These are phyloP conservation scores for Piliocolobus tephrosceles DNA, from an alignment of 2,113 vertebrate genomes.

Conservation along the genomic window DNA sequence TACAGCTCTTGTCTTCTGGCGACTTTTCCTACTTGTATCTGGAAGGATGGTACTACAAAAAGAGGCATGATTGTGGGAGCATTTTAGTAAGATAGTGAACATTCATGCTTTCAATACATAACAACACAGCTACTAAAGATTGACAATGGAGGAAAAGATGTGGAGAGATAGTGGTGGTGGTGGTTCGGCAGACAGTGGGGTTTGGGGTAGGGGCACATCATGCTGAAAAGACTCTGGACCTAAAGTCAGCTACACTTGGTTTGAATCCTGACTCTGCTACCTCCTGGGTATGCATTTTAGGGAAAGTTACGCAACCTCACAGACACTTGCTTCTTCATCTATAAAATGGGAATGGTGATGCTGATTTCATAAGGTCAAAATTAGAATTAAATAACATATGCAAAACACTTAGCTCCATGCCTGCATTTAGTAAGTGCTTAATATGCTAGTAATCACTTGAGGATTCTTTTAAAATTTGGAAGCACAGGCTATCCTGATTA, in stretches of 20 bases:
- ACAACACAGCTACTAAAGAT: not conserved
- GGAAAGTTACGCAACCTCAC: not conserved
- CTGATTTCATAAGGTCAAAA: not conserved
- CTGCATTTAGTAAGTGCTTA: not conserved
- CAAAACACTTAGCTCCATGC: not conserved
- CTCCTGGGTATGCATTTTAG: not conserved
- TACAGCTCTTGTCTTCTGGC: constrained; percentile 93
- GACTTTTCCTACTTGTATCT: constrained; percentile 91
- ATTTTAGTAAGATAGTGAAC: not conserved
- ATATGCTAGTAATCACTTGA: not conserved
- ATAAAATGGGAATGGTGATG: not conserved
- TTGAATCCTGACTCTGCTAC: not conserved
- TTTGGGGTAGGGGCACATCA: not conserved
- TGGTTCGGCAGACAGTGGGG: not conserved
- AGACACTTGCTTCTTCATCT: not conserved
- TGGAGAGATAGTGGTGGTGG: not conserved
- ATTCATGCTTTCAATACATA: not conserved
- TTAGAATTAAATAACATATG: not conserved
- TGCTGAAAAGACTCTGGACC: not conserved
- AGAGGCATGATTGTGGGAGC: constrained; percentile 33
- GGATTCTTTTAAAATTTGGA: not conserved
- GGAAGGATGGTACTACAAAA: constrained; percentile 90
- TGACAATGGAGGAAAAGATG: not conserved
- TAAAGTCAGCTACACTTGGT: not conserved
- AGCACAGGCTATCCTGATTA: not conserved